These are phyloP conservation scores for Abramis brama DNA, from an alignment of 2,113 vertebrate species.

Conservation along the genomic window DNA sequence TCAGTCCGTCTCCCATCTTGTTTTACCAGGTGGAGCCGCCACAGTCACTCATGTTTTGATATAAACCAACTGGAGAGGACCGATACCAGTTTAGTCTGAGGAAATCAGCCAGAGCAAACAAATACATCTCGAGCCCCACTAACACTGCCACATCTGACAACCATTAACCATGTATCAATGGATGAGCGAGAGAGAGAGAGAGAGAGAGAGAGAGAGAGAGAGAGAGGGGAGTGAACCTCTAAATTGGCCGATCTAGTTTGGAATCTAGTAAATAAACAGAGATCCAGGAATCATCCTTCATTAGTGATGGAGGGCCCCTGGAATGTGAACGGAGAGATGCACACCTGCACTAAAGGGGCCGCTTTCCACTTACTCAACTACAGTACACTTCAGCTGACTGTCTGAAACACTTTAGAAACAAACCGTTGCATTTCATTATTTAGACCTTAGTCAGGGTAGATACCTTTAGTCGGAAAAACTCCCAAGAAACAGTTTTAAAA, in stretches of 20 bases:
- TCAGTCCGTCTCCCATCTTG: constrained; percentile 79
- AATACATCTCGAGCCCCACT: constrained; percentile 80
- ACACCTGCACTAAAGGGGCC: constrained; percentile 59
- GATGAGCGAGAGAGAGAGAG: constrained; percentile 54
- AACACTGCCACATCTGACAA: constrained; percentile 86
- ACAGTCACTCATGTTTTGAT: constrained; percentile 80
- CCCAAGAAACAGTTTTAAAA: too few species aligned
- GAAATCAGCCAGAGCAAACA: constrained; percentile 93
- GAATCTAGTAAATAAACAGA: constrained; percentile 88
- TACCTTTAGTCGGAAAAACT: too few species aligned
- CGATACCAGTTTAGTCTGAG: constrained; percentile 85
- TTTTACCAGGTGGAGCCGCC: constrained; percentile 91
- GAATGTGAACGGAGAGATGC: constrained; percentile 54
- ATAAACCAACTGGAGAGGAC: constrained; percentile 85
- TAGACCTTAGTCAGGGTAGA: too few species aligned
- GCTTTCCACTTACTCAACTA: background rate
- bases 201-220: background rate
- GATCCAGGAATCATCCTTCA: constrained; percentile 76
- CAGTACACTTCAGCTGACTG: background rate
- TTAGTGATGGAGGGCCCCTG: constrained; percentile 63
- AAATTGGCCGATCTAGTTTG: constrained; percentile 82
- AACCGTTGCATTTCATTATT: background rate
- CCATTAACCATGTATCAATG: constrained; percentile 84
- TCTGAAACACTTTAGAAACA: background rate
- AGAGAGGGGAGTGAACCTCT: constrained; percentile 22